phyloP scores from a whole-genome alignment of 2,888 invertebrate species.

The Cantharis flavilabris region DNA sequence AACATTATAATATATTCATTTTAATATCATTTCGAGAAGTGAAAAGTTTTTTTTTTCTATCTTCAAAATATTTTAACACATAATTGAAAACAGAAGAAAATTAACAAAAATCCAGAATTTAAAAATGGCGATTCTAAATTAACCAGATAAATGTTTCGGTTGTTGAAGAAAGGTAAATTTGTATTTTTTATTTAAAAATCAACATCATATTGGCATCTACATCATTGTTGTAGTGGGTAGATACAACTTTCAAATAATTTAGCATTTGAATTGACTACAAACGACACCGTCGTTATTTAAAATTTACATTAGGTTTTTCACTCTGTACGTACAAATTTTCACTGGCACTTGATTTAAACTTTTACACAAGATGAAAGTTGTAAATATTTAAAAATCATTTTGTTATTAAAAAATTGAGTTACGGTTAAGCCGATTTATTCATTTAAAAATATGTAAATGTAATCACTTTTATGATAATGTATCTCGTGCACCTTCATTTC shows the following conservation, averaged over 20 bases:
- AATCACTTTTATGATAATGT: background rate
- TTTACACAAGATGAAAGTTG: background rate
- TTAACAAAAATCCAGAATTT: background rate
- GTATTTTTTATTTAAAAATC: background rate
- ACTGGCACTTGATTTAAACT: background rate
- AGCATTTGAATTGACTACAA: background rate
- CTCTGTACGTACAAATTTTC: background rate
- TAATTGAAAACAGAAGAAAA: background rate
- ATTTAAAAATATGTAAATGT: background rate
- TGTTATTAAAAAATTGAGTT: background rate
- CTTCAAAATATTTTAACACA: background rate
- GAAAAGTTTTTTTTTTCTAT: background rate
- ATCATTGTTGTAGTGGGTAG: background rate
- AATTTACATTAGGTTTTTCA: background rate
- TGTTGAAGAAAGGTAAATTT: background rate
- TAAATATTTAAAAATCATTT: background rate
- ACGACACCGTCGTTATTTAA: background rate
- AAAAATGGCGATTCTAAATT: no score
- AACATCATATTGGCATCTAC: no score
- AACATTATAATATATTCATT: background rate
- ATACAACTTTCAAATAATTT: background rate
- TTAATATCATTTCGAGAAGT: background rate
- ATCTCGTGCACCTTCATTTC: background rate
- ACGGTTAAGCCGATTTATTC: background rate
- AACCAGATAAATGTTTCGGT: background rate